Evolutionary conservation across 1,140 invertebrate species (phyloP), one percentile per base, ranked within the genome.

Genomic region (Bombus turneri): DNA sequence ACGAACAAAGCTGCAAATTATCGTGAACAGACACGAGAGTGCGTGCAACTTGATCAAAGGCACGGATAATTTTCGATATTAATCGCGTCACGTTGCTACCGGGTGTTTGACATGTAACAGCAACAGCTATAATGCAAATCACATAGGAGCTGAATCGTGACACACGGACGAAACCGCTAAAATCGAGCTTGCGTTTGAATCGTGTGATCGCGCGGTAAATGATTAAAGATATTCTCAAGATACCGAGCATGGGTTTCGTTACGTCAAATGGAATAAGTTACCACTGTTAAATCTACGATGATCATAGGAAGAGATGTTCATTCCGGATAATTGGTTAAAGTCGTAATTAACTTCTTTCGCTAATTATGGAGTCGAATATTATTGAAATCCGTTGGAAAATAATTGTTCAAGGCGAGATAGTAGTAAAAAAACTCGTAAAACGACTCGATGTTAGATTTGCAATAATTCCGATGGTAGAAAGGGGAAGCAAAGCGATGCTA

Each of bases 31-130:
- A 25, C 28, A 5, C 3, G 37, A 6, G 75, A 62, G 57, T 31
- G 57, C 34, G 75, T 64, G 75, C n/a, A 28, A 64, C 59, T 78
- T 4, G 57, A 78, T 78, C 75, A 64, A 78, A 78, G 75, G 57
- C 39, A 31, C 28, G 59, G 57, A 78, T 78, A 78, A 78, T 78
- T 78, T 78, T 78, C 75, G 28, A 62, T 64, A 57, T 64, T 78
- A 78, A 78, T 78, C 43, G 41, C 59, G 59, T n/a, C 57, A 41
- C 9, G 25, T 31, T 78, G 37, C 15, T 28, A 4, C 28, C 10
- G 37, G 28, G 9, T 64, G 75, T 77, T 77, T 64, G 37, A 43
- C 57, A 12, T n/a, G 5, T n/a, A 53, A 9, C 57, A 10, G n/a
- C 59, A 18, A 31, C 5, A 73, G 43, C 18, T 5, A 15, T 13